Evolutionary conservation across 2,797 vertebrate species (phyloP), one percentile per base, ranked within the genome.

Genomic region (Ceryle rudis): DNA sequence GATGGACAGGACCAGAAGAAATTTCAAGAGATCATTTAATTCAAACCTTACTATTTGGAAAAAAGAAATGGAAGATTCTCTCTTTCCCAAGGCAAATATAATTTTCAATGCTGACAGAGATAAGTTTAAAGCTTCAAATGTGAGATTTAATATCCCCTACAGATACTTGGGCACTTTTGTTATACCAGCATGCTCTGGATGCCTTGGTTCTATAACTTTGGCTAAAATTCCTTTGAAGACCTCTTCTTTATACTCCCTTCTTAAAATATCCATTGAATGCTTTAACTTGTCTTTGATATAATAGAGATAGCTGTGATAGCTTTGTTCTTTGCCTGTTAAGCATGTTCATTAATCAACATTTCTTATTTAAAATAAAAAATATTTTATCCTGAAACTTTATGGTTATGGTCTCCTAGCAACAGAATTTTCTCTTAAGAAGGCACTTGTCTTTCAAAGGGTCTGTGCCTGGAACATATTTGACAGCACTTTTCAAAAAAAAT

Each of bases 341-440:
- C 41, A 41, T 78, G 86, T 71, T 89, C 95, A 91, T 96, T 97
- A 94, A 94, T 93, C 90, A 96, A 92, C 31, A 89, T 92, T 94
- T 96, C 73, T 90, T 89, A 89, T 93, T 92, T 96, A 71, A 96
- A 96, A 82, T 92, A 89, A 89, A 81, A 95, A 85, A 82, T 35
- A 84, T 31, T 87, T 97, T 85, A 78, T 94, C 57, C 54, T 89
- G 94, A 89, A 91, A 93, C 81, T 91, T 96, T 87, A 86, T 80
- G 33, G 79, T 78, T 78, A 51, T 52, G 18, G 91, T 96, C 35
- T 92, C 95, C 91, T 96, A 96, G 95, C 91, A 97, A 97, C 92
- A 87, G 81, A 91, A 78, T 67, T 87, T 96, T 86, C 55, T 90
- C 71, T 81, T 82, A 87, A 95, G 86, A 93, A 96, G 52, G 44